Evolutionary conservation across 1,140 invertebrate species (phyloP).

Genomic region (Zaprionus tsacasi): DNA sequence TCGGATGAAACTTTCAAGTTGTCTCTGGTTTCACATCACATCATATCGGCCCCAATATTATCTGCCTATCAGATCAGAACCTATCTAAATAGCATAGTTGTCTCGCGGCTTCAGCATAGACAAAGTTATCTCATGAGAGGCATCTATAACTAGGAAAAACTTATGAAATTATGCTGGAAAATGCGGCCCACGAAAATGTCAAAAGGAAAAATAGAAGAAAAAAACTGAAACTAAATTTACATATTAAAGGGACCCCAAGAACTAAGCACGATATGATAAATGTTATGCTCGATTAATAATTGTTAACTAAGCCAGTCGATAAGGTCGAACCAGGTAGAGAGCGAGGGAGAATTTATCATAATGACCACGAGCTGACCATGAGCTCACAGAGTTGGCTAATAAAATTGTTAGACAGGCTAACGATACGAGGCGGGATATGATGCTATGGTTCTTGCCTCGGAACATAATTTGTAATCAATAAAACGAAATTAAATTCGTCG

Average conservation of each 20-base stretch:
- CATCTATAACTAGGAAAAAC: conserved; percentile 34
- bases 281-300: conserved; percentile 83
- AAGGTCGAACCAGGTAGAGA: conserved; percentile 51
- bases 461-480: conserved; percentile 81
- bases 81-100: conserved; percentile 43
- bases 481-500: conserved; percentile 63
- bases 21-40: conserved; percentile 33
- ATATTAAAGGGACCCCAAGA: conserved; percentile 54
- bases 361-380: conserved; percentile 20
- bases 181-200: conserved; percentile 59
- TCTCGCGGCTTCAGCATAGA: conserved; percentile 53
- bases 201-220: conserved; percentile 20
- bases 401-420: conserved; percentile 76
- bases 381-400: conserved; percentile 52
- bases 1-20: conserved; percentile 30
- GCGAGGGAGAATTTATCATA: conserved; percentile 30
- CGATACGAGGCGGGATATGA: conserved; percentile 45
- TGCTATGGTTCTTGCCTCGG: conserved; percentile 30
- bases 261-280: conserved; percentile 62
- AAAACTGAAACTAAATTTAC: conserved; percentile 52
- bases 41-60: conserved; percentile 5
- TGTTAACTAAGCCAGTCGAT: conserved; percentile 76
- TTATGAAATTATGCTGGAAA: conserved; percentile 45
- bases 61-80: conserved; percentile 27
- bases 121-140: conserved; percentile 61